These are phyloP conservation scores for Aricia artaxerxes DNA, from an alignment of 2,888 invertebrate genomes.

Conservation along the genomic window DNA sequence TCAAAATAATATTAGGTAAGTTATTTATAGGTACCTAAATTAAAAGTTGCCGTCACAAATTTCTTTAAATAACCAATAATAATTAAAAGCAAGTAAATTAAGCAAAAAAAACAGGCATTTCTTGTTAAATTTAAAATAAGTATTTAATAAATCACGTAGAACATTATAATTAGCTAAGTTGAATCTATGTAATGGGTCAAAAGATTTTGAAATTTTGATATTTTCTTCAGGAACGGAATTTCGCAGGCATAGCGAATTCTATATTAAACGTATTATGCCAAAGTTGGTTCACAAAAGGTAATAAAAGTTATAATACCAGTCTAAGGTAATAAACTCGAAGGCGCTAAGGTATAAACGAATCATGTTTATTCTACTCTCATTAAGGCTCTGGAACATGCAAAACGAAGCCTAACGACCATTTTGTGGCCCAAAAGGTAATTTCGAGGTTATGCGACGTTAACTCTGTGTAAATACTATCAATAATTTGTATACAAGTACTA, in stretches of 20 bases:
- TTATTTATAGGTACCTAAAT: too few relatives aligned
- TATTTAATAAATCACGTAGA: not conserved
- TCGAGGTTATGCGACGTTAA: not conserved
- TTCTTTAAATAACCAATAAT: not conserved
- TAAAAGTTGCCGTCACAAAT: too few relatives aligned
- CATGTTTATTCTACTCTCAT: constrained; percentile 12
- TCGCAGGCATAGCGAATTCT: not conserved
- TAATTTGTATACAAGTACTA: not conserved
- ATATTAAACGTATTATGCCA: not conserved
- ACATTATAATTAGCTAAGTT: not conserved
- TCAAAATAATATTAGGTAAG: too few relatives aligned
- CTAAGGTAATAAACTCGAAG: constrained; percentile 14
- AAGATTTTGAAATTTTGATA: not conserved
- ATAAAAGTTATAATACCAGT: not conserved
- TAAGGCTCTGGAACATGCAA: not conserved
- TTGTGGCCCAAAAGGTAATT: not conserved
- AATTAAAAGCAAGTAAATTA: not conserved
- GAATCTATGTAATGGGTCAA: not conserved
- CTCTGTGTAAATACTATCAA: not conserved
- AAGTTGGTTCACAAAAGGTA: not conserved
- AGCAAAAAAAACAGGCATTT: too few relatives aligned
- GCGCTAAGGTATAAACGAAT: not conserved
- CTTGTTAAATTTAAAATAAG: too few relatives aligned
- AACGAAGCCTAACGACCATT: constrained; percentile 1
- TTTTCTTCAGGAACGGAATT: not conserved